A percentile compares a stretch with the other conserved stretches of the same genome.
phyloP scores from a whole-genome alignment of 2,888 invertebrate genomes.

The Machimus atricapillus region DNA sequence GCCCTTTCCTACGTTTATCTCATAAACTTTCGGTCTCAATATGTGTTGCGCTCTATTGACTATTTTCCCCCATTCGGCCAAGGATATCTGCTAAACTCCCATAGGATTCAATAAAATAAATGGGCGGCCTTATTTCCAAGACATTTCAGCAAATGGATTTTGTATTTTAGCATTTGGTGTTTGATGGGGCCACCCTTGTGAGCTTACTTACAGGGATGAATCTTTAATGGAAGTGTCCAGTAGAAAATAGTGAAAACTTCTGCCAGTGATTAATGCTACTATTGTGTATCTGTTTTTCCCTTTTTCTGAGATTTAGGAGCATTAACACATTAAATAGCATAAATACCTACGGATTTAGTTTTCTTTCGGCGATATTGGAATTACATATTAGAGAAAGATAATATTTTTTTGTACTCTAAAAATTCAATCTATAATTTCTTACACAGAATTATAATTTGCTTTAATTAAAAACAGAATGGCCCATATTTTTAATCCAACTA shows the following conservation, averaged over 20 bases:
- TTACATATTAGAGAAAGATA: no score
- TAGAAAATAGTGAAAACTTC: conserved; percentile 35
- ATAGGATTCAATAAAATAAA: conserved; percentile 49
- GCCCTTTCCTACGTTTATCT: neutral
- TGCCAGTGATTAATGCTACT: conserved; percentile 19
- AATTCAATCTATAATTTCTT: no score
- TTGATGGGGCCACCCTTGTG: conserved; percentile 8
- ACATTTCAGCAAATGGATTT: conserved; percentile 49
- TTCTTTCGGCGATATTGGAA: no score
- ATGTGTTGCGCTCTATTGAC: conserved; percentile 7
- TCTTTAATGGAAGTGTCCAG: conserved; percentile 44
- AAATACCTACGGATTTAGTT: neutral
- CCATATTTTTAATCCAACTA: no score
- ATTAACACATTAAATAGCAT: neutral
- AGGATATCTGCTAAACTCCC: conserved; percentile 44
- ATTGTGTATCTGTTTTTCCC: neutral
- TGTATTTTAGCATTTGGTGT: conserved; percentile 30
- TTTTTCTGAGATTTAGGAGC: neutral
- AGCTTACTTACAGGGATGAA: neutral
- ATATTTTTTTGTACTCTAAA: no score
- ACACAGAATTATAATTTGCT: no score
- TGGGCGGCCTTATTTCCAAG: conserved; percentile 49
- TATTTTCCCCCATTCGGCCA: conserved; percentile 15
- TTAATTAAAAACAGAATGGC: no score
- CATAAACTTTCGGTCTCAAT: conserved; percentile 29